phyloP scores from a whole-genome alignment of 1,140 invertebrate genomes.

The Mya arenaria region DNA sequence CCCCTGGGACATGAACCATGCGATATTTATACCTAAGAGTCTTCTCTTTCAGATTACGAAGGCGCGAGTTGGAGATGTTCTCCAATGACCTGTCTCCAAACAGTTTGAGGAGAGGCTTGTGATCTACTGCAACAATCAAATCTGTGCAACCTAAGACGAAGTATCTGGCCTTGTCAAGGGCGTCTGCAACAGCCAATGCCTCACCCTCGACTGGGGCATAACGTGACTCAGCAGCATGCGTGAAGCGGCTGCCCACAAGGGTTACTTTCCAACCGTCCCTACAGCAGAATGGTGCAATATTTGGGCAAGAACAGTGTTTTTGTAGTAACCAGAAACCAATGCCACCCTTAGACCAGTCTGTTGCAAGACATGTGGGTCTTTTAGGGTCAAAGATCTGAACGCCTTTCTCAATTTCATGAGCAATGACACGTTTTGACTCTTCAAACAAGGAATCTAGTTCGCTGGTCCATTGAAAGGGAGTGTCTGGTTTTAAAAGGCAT shows the following conservation, averaged over 20 bases:
- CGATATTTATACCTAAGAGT: conserved; percentile 51
- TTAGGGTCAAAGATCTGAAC: conserved; percentile 49
- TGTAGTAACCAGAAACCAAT: conserved; percentile 46
- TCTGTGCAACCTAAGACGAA: conserved; percentile 62
- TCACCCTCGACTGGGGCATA: conserved; percentile 64
- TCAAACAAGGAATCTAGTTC: conserved; percentile 50
- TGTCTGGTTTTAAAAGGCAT: conserved; percentile 48
- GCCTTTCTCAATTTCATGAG: conserved; percentile 44
- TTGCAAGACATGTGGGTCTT: conserved; percentile 51
- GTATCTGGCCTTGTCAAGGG: conserved; percentile 54
- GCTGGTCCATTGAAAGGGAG: conserved; percentile 50
- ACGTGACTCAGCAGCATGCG: conserved; percentile 49
- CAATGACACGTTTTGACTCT: conserved; percentile 35
- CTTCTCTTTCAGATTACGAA: conserved; percentile 60
- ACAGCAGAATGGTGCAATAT: conserved; percentile 27
- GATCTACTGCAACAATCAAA: conserved; percentile 58
- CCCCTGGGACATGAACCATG: conserved; percentile 56
- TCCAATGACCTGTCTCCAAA: conserved; percentile 57
- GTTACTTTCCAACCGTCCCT: conserved; percentile 56
- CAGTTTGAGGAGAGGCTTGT: conserved; percentile 63
- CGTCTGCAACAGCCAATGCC: conserved; percentile 59
- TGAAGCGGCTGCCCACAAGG: conserved; percentile 62
- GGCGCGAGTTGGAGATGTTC: conserved; percentile 50
- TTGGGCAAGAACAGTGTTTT: conserved; percentile 29
- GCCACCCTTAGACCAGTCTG: conserved; percentile 56